Evolutionary conservation across 2,888 invertebrate genomes (phyloP), one percentile per base, ranked within the genome.

Genomic region (Macrosoma leucophasiata): DNA sequence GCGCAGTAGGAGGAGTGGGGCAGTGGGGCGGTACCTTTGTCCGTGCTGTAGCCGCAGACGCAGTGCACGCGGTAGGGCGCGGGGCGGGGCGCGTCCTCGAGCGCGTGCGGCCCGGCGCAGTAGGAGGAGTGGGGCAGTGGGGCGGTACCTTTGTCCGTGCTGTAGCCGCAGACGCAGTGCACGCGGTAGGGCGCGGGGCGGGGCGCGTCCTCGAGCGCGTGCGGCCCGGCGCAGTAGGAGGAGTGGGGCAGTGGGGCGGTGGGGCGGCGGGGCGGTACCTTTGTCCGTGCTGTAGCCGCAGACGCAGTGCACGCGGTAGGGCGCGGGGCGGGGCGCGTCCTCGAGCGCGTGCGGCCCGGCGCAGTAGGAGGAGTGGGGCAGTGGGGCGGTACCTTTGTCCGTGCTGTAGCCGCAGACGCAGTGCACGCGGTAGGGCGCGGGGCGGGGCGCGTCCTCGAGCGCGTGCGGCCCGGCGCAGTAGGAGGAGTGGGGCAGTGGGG

Each of bases 191-290:
- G 88, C 46, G 93, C 85, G 33, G 64, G 57, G 25, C 88, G 79
- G 36, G 87, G 86, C 23, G 87, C 85, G 54, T 73, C 71, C 58
- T 82, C 81, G 0, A 82, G 54, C 52, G 75, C 95, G 67, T 90
- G 90, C 88, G 95, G 89, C 38, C 90, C 89, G 44, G 87, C 88
- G 46, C 89, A 88, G 62, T 90, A 84, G 8, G 79, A 79, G 72
- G 72, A 85, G 77, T 96, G 96, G 19, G 89, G 89, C 51, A 91
- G 86, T 86, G 94, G 92, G 2, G 43, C 90, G 89, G 72, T 91
- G 89, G 62, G 96, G 96, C 51, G 91, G 91, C 1, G 95, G 94
- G 37, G 89, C 89, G 73, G 9, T 4, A 58, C 58, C 60, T 17
- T 53, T 40, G 23, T 27, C 18, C 0, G 55, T 55, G 29, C n/a